Evolutionary conservation across 2,888 invertebrate species (phyloP), one percentile per base, ranked within the genome.

Genomic region (Lomographa bimaculata): DNA sequence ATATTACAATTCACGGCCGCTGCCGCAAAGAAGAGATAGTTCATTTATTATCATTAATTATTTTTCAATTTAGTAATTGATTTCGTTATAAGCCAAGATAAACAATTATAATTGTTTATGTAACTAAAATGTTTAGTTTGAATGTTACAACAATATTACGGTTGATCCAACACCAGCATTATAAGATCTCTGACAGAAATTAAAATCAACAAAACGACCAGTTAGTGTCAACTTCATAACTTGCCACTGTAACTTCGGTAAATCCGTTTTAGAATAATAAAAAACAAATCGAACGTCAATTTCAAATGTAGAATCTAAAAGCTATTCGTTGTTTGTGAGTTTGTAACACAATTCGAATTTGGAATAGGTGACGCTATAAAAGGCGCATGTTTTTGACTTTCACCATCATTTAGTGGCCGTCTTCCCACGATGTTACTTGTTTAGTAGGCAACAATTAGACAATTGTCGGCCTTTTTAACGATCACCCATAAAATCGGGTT

Each of bases 401-500:
- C 85, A 73, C 83, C 79, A 65, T 78, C 83, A 82, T 69, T 84
- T 62, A 55, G 59, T 54, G 53, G 54, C 57, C 58, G 75, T 79
- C 82, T 86, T 87, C 87, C 84, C 86, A 87, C 87, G 87, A 78
- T 75, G 80, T 55, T 61, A 66, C 76, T 74, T 73, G 77, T 79
- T 71, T 77, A 74, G 78, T 79, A 75, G 75, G 70, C 72, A 83
- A 87, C 86, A 87, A 87, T 87, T 85, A 86, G 84, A 87, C 87
- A 87, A 87, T 87, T 85, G 87, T 82, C 83, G 84, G 81, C 76
- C 81, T 76, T 77, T 85, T 84, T 86, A 83, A 85, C 84, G 84
- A 82, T 79, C 80, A 64, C 58, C 82, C 74, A 85, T 86, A 87
- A 87, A 89, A 85, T 80, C 79, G 71, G 77, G 81, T 79, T 84